Evolutionary conservation across 2,888 invertebrate species (phyloP).

Genomic region (Anodontia alba): DNA sequence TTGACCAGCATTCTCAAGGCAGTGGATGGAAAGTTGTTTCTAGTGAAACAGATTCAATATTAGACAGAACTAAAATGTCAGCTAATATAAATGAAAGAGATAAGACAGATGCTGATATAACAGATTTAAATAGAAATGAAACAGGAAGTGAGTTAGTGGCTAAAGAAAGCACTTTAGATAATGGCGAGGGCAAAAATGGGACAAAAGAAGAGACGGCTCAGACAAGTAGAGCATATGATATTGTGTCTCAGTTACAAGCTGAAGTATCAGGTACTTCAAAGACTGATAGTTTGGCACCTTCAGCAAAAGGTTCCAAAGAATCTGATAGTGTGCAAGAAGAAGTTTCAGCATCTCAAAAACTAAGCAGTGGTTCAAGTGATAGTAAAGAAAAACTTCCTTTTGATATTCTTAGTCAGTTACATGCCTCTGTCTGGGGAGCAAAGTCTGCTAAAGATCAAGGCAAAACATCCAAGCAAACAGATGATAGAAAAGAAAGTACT

Average conservation of each 20-base stretch:
- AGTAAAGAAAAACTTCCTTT: neutral
- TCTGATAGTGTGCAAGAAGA: neutral
- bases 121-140: neutral
- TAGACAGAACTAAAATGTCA: neutral
- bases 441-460: neutral
- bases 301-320: neutral
- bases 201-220: neutral
- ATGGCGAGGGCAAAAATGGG: neutral
- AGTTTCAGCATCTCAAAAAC: neutral
- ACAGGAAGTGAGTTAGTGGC: neutral
- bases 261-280: conserved; percentile 26
- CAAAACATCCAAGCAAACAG: neutral
- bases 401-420: conserved; percentile 4
- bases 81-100: neutral
- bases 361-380: conserved; percentile 15
- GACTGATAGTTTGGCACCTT: neutral
- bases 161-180: neutral
- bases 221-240: conserved; percentile 20
- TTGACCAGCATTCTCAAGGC: neutral
- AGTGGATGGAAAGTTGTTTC: neutral
- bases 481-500: neutral
- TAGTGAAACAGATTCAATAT: neutral
- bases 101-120: neutral
- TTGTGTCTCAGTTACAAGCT: conserved; percentile 43
- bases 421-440: conserved; percentile 6